Evolutionary conservation across 2,113 vertebrate genomes (phyloP).

Genomic region (Corythaixoides concolor): DNA sequence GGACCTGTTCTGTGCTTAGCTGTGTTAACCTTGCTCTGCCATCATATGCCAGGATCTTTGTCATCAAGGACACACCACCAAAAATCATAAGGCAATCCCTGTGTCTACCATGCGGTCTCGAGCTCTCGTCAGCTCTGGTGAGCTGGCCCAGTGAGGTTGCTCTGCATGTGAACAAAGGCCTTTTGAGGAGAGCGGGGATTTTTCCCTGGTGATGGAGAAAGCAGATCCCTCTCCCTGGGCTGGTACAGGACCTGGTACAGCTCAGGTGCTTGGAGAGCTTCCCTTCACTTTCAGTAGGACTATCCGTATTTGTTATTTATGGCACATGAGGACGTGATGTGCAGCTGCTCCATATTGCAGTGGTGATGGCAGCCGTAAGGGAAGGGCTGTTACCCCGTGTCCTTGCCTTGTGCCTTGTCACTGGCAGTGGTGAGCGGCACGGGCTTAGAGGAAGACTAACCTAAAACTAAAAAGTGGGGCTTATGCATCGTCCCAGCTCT

Average conservation of each 20-base stretch:
- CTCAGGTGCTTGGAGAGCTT: neutral
- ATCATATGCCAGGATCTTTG: neutral
- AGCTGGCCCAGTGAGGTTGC: neutral
- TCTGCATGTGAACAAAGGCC: neutral
- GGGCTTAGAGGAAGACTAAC: too few relatives aligned
- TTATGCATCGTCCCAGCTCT: fast-evolving
- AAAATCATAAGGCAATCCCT: neutral
- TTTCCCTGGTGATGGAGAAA: neutral
- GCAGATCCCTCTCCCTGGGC: neutral
- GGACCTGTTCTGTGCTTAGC: neutral
- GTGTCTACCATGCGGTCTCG: neutral
- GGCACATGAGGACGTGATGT: fast-evolving
- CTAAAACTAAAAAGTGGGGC: neutral
- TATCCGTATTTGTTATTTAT: fast-evolving
- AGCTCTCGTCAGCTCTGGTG: neutral
- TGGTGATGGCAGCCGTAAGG: neutral
- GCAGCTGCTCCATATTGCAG: neutral
- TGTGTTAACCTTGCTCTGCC: neutral
- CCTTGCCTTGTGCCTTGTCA: neutral
- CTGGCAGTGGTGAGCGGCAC: neutral
- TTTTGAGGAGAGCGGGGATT: neutral
- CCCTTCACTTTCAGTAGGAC: neutral
- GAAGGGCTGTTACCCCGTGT: fast-evolving
- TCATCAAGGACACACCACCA: fast-evolving
- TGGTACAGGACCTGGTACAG: neutral